phyloP scores from a whole-genome alignment of 1,140 invertebrate genomes.

The Schlechtendalia chinensis region DNA sequence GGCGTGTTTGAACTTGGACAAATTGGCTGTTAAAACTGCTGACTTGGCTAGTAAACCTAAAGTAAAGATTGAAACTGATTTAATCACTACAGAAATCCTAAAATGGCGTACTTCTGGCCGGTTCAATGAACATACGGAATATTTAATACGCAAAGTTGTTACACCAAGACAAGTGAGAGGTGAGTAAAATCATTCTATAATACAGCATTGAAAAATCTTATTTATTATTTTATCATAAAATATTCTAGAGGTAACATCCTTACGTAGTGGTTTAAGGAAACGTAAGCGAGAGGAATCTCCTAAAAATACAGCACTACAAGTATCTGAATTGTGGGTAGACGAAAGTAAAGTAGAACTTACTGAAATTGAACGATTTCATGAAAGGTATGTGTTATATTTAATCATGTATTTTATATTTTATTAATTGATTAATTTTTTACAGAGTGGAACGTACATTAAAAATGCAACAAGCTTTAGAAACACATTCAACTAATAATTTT shows the following conservation, averaged over 20 bases:
- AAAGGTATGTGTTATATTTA: slow-evolving; percentile 56
- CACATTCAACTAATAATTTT: slow-evolving; percentile 23
- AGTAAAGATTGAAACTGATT: slow-evolving; percentile 93
- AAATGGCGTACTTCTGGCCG: slow-evolving; percentile 85
- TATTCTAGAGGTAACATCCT: slow-evolving; percentile 78
- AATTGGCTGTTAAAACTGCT: slow-evolving; percentile 71
- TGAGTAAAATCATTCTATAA: slow-evolving; percentile 53
- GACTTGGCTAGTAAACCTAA: slow-evolving; percentile 86
- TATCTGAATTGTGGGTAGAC: slow-evolving; percentile 91
- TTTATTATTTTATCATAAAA: slow-evolving; percentile 55
- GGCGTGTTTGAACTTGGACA: slow-evolving; percentile 92
- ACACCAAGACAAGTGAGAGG: slow-evolving; percentile 85
- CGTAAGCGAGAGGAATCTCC: slow-evolving; percentile 86
- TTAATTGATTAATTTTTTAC: not conserved
- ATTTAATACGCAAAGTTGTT: slow-evolving; percentile 84
- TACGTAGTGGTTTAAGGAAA: slow-evolving; percentile 84
- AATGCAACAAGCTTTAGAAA: slow-evolving; percentile 45
- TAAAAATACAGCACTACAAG: slow-evolving; percentile 84
- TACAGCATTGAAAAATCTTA: not conserved
- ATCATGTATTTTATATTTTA: not conserved
- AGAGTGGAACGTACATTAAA: slow-evolving; percentile 42
- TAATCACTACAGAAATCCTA: slow-evolving; percentile 87
- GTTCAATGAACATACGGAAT: slow-evolving; percentile 79
- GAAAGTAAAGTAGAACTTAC: slow-evolving; percentile 94
- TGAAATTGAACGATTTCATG: slow-evolving; percentile 95